These are phyloP conservation scores for Porites divaricata DNA, from an alignment of 92 coral and sea anemone genomes.

Conservation along the genomic window DNA sequence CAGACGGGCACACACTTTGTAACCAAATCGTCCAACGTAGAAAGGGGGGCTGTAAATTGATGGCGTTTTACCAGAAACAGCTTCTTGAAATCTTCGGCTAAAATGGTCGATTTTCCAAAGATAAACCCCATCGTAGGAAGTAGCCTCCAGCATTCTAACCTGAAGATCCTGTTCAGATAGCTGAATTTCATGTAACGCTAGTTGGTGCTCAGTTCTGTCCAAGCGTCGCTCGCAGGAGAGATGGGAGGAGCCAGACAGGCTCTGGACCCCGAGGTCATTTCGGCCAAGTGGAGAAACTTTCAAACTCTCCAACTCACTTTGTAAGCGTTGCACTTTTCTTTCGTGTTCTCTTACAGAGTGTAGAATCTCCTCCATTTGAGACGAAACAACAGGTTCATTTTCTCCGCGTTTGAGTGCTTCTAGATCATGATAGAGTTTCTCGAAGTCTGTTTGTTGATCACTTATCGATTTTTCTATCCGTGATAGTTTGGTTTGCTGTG, in stretches of 20 bases:
- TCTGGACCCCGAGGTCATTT: background rate
- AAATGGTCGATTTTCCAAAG: conserved; percentile 93
- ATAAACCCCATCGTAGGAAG: conserved; percentile 79
- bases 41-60: no score
- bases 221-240: conserved; percentile 53
- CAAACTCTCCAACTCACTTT: conserved; percentile 35
- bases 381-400: no score
- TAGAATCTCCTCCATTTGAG: conserved; percentile 57
- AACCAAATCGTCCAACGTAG: conserved; percentile 89
- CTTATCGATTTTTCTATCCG: conserved; percentile 30
- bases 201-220: conserved; percentile 69
- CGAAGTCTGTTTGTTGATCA: conserved; percentile 45
- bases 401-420: background rate
- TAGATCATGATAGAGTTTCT: conserved; percentile 17
- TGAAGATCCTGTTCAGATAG: conserved; percentile 66
- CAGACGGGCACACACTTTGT: conserved; percentile 87
- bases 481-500: conserved; percentile 57
- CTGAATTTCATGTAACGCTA: conserved; percentile 66
- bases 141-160: conserved; percentile 65
- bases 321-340: conserved; percentile 10
- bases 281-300: background rate
- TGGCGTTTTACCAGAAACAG: conserved; percentile 67
- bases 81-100: conserved; percentile 74
- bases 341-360: conserved; percentile 33
- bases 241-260: conserved; percentile 12